Conservation (phyloP, 2,113 vertebrate species). For the Phaethornis superciliosus region DNA sequence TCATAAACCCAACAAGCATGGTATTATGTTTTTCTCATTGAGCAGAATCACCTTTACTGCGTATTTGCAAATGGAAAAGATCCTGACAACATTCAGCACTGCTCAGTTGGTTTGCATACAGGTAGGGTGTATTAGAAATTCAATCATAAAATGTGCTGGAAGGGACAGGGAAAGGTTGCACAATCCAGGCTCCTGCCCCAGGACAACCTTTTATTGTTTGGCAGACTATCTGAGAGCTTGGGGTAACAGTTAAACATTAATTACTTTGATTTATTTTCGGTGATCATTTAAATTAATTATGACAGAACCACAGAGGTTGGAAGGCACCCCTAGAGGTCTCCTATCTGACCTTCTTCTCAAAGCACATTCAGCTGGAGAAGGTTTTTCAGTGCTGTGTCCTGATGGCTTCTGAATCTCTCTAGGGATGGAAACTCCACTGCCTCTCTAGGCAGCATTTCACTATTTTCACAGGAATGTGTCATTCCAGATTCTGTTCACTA, state of each 20-base stretch:
- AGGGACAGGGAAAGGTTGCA: neutral
- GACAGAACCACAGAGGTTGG: neutral
- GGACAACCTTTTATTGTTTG: neutral
- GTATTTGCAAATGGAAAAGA: neutral
- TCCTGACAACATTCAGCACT: fast-evolving
- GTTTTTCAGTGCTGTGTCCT: neutral
- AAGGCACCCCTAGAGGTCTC: neutral
- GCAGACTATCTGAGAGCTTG: neutral
- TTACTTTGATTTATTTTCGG: neutral
- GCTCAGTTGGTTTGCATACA: neutral
- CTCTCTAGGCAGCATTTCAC: no score
- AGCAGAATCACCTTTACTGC: neutral
- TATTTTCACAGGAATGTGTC: no score
- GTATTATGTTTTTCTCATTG: neutral
- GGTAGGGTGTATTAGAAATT: neutral
- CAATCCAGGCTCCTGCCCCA: neutral
- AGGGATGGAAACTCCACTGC: no score
- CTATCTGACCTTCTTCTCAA: neutral
- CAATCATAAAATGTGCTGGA: neutral
- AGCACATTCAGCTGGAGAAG: neutral
- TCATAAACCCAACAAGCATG: neutral
- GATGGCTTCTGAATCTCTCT: neutral
- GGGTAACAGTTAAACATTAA: neutral
- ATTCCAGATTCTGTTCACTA: neutral
- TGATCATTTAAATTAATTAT: neutral